Conservation (phyloP, 1,140 invertebrate species). For the Hesperophylax magnus region DNA sequence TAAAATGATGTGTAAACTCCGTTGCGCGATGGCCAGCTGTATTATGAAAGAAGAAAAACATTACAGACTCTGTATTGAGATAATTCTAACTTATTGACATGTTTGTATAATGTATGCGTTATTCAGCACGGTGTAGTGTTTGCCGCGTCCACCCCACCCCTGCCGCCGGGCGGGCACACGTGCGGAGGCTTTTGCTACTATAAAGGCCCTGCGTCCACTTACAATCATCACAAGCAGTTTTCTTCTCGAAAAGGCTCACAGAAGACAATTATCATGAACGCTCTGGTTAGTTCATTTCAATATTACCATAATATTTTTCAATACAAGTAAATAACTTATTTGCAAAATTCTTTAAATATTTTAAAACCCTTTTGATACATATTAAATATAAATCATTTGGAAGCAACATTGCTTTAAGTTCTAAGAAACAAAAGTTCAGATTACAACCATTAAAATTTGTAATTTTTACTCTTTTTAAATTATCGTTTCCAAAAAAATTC, state of each 20-base stretch:
- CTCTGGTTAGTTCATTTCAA: conserved; percentile 38
- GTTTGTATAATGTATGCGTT: no score
- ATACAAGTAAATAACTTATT: neutral
- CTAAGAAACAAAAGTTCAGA: neutral
- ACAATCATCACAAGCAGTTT: conserved; percentile 45
- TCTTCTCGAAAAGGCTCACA: conserved; percentile 44
- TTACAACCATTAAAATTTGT: neutral
- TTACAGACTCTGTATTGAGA: no score
- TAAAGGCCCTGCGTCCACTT: neutral
- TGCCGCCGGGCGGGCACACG: neutral
- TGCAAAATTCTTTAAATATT: neutral
- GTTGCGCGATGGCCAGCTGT: no score
- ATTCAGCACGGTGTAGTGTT: no score
- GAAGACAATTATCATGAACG: conserved; percentile 41
- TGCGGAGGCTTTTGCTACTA: conserved; percentile 1
- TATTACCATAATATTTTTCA: conserved; percentile 23
- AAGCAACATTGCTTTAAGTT: neutral
- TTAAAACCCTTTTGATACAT: neutral
- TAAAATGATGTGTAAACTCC: no score
- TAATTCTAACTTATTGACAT: no score
- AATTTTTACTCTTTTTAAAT: neutral
- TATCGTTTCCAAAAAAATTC: neutral
- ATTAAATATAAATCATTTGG: neutral
- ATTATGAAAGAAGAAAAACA: no score
- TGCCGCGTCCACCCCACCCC: conserved; percentile 13